Percentiles rank a stretch among this genome's conserved stretches.
These are phyloP conservation scores for Glomeris maerens DNA, from an alignment of 1,140 invertebrate genomes.

Conservation along the genomic window DNA sequence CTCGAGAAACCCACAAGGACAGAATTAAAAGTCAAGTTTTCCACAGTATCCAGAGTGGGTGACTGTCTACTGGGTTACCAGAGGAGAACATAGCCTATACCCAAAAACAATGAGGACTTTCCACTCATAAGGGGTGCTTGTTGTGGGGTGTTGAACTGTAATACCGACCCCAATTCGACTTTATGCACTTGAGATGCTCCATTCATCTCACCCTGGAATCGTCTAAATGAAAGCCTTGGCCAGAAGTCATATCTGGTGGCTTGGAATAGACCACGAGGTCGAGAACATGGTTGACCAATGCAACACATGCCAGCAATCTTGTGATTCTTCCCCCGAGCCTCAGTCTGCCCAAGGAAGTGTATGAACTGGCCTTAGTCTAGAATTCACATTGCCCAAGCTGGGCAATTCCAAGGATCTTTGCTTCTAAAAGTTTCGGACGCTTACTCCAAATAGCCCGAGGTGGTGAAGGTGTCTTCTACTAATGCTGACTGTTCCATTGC, in stretches of 20 bases:
- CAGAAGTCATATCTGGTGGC: constrained; percentile 25
- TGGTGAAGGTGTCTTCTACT: constrained; percentile 15
- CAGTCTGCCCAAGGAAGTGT: constrained; percentile 15
- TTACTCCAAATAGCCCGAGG: constrained; percentile 38
- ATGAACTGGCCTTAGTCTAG: constrained; percentile 23
- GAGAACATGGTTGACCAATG: constrained; percentile 34
- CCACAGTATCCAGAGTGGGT: no score
- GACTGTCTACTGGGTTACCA: no score
- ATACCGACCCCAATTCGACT: background rate
- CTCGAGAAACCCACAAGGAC: no score
- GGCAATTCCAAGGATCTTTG: constrained; percentile 23
- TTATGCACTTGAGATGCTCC: no score
- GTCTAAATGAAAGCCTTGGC: constrained; percentile 22
- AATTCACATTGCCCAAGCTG: constrained; percentile 31
- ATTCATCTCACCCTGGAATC: no score
- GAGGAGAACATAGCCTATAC: no score
- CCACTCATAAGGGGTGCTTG: background rate
- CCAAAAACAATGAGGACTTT: constrained; percentile 21
- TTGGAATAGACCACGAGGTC: constrained; percentile 24
- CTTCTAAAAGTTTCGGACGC: constrained; percentile 34
- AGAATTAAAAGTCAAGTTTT: no score
- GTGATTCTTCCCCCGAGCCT: constrained; percentile 11
- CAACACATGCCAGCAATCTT: constrained; percentile 25
- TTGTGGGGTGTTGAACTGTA: background rate
- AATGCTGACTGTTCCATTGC: constrained; percentile 4